Conservation (phyloP, 2,113 vertebrate genomes). For the Gymnogyps californianus region DNA sequence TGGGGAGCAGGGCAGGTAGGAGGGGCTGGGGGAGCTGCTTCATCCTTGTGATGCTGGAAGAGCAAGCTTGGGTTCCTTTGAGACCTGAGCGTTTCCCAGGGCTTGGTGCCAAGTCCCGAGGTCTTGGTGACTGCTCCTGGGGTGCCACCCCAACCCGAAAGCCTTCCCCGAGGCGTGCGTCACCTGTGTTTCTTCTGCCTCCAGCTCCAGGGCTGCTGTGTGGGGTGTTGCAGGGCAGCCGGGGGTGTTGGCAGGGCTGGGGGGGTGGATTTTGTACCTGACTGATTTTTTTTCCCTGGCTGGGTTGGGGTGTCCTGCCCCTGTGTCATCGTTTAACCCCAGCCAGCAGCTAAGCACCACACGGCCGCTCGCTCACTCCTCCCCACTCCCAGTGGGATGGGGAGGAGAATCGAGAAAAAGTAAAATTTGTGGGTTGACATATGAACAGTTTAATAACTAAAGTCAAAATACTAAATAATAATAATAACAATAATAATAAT, state of each 20-base stretch:
- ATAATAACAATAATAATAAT: too few species aligned
- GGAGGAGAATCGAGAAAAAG: too few species aligned
- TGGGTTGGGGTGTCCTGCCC: not conserved
- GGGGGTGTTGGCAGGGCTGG: not conserved
- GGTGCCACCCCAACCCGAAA: rapidly evolving
- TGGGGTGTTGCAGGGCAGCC: rapidly evolving
- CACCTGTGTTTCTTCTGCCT: not conserved
- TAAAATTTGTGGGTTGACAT: too few species aligned
- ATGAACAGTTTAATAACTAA: too few species aligned
- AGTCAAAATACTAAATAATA: too few species aligned
- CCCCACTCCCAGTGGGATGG: too few species aligned
- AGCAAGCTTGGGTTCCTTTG: not conserved
- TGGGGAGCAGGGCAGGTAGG: not conserved
- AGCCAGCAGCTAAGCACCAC: too few species aligned
- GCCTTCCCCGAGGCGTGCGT: rapidly evolving
- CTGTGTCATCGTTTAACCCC: too few species aligned
- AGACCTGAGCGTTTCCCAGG: not conserved
- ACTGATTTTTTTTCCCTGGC: not conserved
- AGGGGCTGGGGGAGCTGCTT: not conserved
- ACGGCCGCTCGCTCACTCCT: too few species aligned
- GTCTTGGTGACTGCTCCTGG: not conserved
- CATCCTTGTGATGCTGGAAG: not conserved
- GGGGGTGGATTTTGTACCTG: not conserved
- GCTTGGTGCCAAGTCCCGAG: not conserved
- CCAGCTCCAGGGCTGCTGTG: rapidly evolving